Conservation (phyloP, 2,797 vertebrate species). For the Trematomus bernacchii region DNA sequence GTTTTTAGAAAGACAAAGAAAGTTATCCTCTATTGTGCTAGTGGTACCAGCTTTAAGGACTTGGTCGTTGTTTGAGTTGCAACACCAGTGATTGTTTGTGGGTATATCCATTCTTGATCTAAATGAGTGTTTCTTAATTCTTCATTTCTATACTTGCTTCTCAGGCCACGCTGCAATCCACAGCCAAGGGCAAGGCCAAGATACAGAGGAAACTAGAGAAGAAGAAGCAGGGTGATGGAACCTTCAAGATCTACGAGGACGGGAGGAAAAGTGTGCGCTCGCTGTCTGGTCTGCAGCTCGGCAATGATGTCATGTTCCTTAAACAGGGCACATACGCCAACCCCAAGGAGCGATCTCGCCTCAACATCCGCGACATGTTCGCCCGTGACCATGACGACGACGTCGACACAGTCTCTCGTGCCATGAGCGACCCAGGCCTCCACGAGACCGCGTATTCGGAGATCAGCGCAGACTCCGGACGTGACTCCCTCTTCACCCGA, state of each 20-base stretch:
- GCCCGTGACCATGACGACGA: constrained; percentile 60
- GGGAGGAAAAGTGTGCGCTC: constrained; percentile 93
- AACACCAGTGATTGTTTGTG: not conserved
- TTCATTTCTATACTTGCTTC: not conserved
- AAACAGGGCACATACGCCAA: constrained; percentile 89
- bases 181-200: constrained; percentile 91
- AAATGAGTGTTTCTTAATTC: not conserved
- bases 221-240: constrained; percentile 92
- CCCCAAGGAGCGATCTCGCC: constrained; percentile 86
- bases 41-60: not conserved
- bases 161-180: constrained; percentile 92
- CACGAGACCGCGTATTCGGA: constrained; percentile 89
- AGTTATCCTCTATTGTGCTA: not conserved
- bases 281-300: constrained; percentile 92
- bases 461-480: constrained; percentile 93
- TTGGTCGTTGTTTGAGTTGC: too few relatives aligned
- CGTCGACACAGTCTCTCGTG: constrained; percentile 87
- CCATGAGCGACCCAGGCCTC: constrained; percentile 91
- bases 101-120: not conserved
- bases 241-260: constrained; percentile 94
- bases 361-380: constrained; percentile 94
- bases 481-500: constrained; percentile 93
- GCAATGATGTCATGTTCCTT: constrained; percentile 94
- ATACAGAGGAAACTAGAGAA: constrained; percentile 93
- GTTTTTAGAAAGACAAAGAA: not conserved